Base-by-base conservation (phyloP, 2,113 vertebrate genomes). In the Perca flavescens region DNA sequence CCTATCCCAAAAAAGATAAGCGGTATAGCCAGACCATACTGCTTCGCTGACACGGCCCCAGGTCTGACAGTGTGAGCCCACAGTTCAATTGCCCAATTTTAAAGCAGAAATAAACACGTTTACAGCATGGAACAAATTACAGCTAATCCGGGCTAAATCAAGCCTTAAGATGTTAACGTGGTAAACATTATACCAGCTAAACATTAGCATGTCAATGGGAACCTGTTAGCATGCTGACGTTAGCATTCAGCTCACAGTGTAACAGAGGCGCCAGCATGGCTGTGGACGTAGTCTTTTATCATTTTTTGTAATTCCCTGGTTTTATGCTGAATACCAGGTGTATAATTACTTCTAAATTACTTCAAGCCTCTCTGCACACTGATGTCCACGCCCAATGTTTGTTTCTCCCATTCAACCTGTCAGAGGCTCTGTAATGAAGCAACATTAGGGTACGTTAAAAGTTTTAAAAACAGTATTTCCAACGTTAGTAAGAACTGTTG, bases 301-400 rank as follows among this genome's bases (percentile, higher is more conserved):
- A 28, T 28, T 28, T 28, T 67, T 46, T 25, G 49, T 60, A 47
- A 66, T 34, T 58, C 40, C 50, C 54, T 50, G 54, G 15, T 50
- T 61, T 61, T 14, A 78, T 36, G 52, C 10, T 52, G 31, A 78
- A 36, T 49, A 54, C 28, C 34, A 15, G 31, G 75, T 40, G 40
- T 34, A 19, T 50, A 60, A 68, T 68, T 60, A 50, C 64, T 68
- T 49, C 5, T 34, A 25, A 57, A 49, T 57, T 4, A 49, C 64
- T 50, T 22, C 8, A 40, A 61, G 54, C 28, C 54, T 40, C 21
- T 60, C 15, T 52, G 46, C 28, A 7, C 46, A 74, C 28, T 12
- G 46, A 67, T 25, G 49, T 60, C 15, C 15, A 13, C 10, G 54
- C 21, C 21, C 54, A 50, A 4, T 56, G 11, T 10, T 7, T 11